Conservation (phyloP, 2,888 invertebrate genomes). For the Eupithecia dodoneata region DNA sequence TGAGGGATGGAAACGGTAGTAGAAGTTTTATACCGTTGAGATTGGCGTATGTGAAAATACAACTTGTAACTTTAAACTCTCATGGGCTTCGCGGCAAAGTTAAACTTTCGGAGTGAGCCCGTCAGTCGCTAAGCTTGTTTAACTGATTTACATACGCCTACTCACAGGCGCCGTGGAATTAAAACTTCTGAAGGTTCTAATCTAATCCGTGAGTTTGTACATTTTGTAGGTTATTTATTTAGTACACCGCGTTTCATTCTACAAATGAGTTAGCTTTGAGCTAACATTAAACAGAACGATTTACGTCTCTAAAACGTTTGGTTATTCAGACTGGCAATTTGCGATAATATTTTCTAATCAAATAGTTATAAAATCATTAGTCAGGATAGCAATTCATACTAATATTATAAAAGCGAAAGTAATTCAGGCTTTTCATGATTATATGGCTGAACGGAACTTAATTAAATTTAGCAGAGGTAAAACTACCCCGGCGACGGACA, state of each 20-base stretch:
- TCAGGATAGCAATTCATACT: neutral
- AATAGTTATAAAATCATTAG: neutral
- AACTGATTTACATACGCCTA: conserved; percentile 18
- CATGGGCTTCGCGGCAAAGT: conserved; percentile 8
- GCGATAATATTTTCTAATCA: neutral
- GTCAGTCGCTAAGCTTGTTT: conserved; percentile 8
- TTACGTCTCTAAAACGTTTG: neutral
- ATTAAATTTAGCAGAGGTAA: neutral
- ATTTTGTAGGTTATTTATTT: neutral
- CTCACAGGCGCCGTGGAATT: conserved; percentile 13
- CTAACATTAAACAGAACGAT: neutral
- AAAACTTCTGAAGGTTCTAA: conserved; percentile 24
- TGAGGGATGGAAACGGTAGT: neutral
- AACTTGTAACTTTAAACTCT: conserved; percentile 30
- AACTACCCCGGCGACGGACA: neutral
- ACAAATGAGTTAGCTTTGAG: neutral
- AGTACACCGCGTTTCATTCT: neutral
- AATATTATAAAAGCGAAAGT: neutral
- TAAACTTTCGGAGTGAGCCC: neutral
- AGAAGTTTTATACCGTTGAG: neutral
- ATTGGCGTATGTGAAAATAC: conserved; percentile 18
- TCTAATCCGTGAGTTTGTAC: conserved; percentile 16
- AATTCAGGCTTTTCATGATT: neutral
- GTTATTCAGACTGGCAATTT: neutral
- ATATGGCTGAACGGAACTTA: neutral